Evolutionary conservation across 2,113 vertebrate genomes (phyloP).

Genomic region (Noctilio leporinus): DNA sequence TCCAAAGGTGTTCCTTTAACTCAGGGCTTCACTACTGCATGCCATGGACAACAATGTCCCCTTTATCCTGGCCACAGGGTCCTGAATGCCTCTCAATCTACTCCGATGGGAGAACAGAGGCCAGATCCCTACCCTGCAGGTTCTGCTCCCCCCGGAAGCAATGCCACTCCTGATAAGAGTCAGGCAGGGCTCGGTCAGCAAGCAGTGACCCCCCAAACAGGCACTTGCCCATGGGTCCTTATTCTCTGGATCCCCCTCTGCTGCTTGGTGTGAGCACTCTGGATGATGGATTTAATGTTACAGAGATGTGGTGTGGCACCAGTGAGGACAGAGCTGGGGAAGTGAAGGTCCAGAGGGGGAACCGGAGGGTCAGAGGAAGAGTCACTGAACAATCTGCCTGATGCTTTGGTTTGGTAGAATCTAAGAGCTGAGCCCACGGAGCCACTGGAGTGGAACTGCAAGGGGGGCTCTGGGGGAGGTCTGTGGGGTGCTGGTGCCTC

Average conservation of each 20-base stretch:
- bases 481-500: neutral
- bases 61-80: no score
- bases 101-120: neutral
- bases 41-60: neutral
- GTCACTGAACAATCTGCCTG: neutral
- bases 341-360: accelerated
- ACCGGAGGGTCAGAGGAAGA: neutral
- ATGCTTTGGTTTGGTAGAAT: neutral
- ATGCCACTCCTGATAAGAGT: accelerated
- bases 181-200: accelerated
- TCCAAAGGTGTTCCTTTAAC: neutral
- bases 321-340: neutral
- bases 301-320: neutral
- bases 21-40: neutral
- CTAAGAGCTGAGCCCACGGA: neutral
- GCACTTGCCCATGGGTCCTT: accelerated
- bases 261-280: neutral
- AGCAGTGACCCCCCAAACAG: neutral
- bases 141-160: neutral
- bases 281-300: neutral
- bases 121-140: neutral
- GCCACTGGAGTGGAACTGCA: neutral
- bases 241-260: neutral
- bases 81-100: no score
- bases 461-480: neutral